Base-by-base conservation (phyloP, 2,888 invertebrate species). In the Graphium colonna region DNA sequence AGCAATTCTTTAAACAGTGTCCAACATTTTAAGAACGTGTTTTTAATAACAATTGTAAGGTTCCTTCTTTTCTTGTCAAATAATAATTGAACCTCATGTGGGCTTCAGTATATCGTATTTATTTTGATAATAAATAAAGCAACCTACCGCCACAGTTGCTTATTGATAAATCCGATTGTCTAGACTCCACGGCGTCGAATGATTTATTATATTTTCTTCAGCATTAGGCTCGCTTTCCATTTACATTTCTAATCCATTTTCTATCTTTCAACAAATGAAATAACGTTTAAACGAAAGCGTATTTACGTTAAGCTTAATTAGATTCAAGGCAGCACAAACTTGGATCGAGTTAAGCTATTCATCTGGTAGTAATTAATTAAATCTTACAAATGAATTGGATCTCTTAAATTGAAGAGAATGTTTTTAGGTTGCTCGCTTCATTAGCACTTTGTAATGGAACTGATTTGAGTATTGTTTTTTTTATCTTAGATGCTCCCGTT, bases 281-380 rank as follows among this genome's bases (percentile, higher is more conserved):
- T 42, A 9, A 28, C 41, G 8, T n/a, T 36, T 5, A 1, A 21
- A 8, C 42, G 47, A 42, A 42, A 36, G 10, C 17, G 41, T 36
- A 47, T 33, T 52, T 18, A 42, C 39, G n/a, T 12, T n/a, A 18
- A 45, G 3, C 41, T 46, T 40, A n/a, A 52, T 52, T 28, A 42
- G 17, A 36, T 16, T 46, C 33, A 12, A 26, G 33, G n/a, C 39
- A n/a, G 4, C 18, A 28, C 17, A 3, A 17, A 44, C 12, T 33
- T 4, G 41, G 31, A 36, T 36, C 43, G 26, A 36, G 46, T 42
- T 36, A 42, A 52, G 17, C 38, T 28, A 42, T 52, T 52, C 47
- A 47, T 52, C 41, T 47, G 40, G n/a, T 33, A 46, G 41, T 47
- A 47, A 52, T 46, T 47, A 52, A 47, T 47, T 41, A 33, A 46